These are phyloP conservation scores for Daktulosphaira vitifoliae DNA, from an alignment of 1,140 invertebrate genomes.

Conservation along the genomic window DNA sequence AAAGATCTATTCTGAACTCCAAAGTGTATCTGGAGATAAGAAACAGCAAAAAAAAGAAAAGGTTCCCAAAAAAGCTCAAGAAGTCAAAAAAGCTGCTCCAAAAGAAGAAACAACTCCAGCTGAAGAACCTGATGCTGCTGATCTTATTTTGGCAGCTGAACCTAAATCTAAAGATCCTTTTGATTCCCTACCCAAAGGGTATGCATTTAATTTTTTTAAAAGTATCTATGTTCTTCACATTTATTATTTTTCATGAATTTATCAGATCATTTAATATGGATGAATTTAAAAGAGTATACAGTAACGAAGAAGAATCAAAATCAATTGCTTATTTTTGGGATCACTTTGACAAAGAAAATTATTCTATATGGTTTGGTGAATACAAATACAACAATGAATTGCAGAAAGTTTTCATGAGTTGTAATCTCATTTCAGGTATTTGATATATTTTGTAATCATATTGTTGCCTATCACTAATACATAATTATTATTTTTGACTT, in stretches of 20 bases:
- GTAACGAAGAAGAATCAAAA: constrained; percentile 87
- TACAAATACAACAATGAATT: constrained; percentile 95
- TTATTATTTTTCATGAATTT: constrained; percentile 37
- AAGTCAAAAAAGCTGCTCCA: constrained; percentile 46
- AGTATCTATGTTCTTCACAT: not conserved
- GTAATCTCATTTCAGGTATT: constrained; percentile 81
- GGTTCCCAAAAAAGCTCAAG: constrained; percentile 50
- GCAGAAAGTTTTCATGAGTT: constrained; percentile 88
- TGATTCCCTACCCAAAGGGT: constrained; percentile 78
- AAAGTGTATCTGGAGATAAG: constrained; percentile 40
- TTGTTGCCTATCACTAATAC: too few relatives aligned
- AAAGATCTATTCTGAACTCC: constrained; percentile 32
- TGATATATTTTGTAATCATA: constrained; percentile 31
- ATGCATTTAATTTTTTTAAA: constrained; percentile 35
- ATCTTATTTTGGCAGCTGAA: constrained; percentile 60
- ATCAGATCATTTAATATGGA: constrained; percentile 85
- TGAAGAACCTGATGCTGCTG: constrained; percentile 60
- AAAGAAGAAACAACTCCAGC: constrained; percentile 49
- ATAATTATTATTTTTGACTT: constrained; percentile 36
- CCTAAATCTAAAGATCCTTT: constrained; percentile 90
- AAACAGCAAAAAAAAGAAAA: constrained; percentile 53
- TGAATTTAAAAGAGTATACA: constrained; percentile 94
- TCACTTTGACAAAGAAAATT: constrained; percentile 93
- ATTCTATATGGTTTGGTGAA: constrained; percentile 95
- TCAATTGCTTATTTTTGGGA: constrained; percentile 98